Evolutionary conservation across 1,140 invertebrate species (phyloP), one percentile per base, ranked within the genome.

Genomic region (Euglossa dilemma): DNA sequence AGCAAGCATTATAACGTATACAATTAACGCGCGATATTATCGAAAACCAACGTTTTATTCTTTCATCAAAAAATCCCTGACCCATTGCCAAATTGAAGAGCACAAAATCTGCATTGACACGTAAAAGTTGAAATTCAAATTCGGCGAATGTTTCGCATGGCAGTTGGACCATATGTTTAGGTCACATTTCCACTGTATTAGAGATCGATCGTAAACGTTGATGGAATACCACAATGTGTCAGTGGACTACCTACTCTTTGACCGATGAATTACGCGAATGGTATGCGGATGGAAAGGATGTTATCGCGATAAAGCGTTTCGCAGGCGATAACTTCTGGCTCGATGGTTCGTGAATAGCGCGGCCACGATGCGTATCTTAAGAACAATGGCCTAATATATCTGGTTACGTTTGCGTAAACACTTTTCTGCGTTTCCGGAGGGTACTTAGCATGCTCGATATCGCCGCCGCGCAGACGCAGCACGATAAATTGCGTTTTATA

Each of bases 311-410:
- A 87, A 83, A 76, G 43, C 83, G 59, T 88, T 75, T 74, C 77
- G 64, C 63, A 56, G 69, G 54, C 83, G 83, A 87, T 85, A 87
- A 88, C 72, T 87, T 57, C 63, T 63, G 45, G 56, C 69, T 43
- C 36, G 74, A 75, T 67, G 61, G 74, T 47, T 59, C n/a, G 73
- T 36, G 76, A 76, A 67, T 84, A 47, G 61, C 72, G 5, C 36
- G 20, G 36, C 75, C 50, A 61, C 66, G 72, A 80, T 80, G 76
- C 85, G 54, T 66, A 61, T 72, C 71, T 77, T 61, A 71, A 79
- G 59, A 87, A 87, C 86, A 87, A 87, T 87, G 52, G 87, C 43
- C 86, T 73, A 85, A 88, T 88, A 85, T 78, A 88, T 88, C 67
- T 87, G 73, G 66, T 64, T 56, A 43, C 59, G 64, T 84, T 87